phyloP scores from a whole-genome alignment of 2,797 vertebrate species.

The Sebastes matsubarae region DNA sequence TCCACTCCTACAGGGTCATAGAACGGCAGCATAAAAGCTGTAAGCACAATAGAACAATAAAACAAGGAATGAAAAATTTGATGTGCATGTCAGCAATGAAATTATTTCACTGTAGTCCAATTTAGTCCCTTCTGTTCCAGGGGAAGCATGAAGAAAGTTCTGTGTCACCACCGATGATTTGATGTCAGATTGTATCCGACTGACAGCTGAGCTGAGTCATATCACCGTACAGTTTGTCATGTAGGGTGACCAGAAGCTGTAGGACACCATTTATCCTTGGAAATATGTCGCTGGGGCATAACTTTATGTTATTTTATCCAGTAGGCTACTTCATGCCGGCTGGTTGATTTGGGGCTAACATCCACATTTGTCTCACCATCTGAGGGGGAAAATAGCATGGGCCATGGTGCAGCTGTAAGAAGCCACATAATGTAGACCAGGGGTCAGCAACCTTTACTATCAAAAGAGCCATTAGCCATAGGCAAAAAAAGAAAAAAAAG shows the following conservation, averaged over 20 bases:
- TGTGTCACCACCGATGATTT: neutral
- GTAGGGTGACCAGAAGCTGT: neutral
- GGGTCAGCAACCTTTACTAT: no score
- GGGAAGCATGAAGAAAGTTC: neutral
- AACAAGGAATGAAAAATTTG: neutral
- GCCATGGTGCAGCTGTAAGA: neutral
- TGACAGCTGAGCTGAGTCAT: neutral
- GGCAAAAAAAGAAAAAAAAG: no score
- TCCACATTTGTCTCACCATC: no score
- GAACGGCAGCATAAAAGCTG: neutral
- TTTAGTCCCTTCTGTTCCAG: neutral
- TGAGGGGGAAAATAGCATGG: neutral
- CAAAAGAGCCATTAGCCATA: no score
- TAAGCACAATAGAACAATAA: neutral
- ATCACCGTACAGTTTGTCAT: neutral
- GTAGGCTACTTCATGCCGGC: neutral
- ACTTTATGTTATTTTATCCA: neutral
- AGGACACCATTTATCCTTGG: neutral
- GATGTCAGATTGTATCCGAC: neutral
- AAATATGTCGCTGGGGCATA: constrained; percentile 12
- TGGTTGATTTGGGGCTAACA: neutral
- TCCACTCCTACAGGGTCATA: neutral
- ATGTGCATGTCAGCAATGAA: neutral
- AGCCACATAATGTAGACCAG: neutral
- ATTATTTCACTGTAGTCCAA: neutral